These are phyloP conservation scores for Spinibarbus caldwelli DNA, from an alignment of 2,797 vertebrate genomes.

Conservation along the genomic window DNA sequence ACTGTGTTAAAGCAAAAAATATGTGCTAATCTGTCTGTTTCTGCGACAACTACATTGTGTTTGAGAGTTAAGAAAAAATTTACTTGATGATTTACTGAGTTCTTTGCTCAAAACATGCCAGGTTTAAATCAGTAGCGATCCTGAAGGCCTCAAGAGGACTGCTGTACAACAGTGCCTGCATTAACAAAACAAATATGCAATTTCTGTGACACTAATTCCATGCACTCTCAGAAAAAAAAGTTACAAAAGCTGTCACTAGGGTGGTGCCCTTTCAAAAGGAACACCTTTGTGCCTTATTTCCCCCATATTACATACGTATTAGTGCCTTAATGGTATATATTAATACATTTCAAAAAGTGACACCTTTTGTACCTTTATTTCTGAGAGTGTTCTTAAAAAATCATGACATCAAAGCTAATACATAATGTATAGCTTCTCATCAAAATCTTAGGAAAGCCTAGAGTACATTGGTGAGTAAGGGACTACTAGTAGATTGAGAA, in stretches of 20 bases:
- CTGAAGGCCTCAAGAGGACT: conserved; percentile 28
- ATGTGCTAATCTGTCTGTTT: conserved; percentile 57
- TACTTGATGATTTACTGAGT: conserved; percentile 64
- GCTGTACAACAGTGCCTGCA: conserved; percentile 14
- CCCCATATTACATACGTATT: not conserved
- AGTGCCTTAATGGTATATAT: not conserved
- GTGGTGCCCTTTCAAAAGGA: not conserved
- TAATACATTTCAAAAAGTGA: not conserved
- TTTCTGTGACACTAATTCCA: conserved; percentile 27
- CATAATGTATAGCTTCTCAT: conserved; percentile 2
- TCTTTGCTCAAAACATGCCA: conserved; percentile 61
- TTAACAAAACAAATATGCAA: conserved; percentile 14
- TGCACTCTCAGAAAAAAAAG: not conserved
- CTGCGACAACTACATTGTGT: conserved; percentile 47
- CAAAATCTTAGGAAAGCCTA: conserved; percentile 11
- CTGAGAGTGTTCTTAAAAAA: conserved; percentile 12
- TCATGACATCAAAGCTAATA: conserved; percentile 1
- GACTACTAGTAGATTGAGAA: conserved; percentile 46
- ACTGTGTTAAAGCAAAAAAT: conserved; percentile 48
- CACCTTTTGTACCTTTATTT: not conserved
- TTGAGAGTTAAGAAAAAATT: conserved; percentile 52
- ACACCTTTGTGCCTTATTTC: not conserved
- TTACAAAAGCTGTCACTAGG: not conserved
- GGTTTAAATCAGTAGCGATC: conserved; percentile 42
- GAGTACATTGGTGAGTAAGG: conserved; percentile 35